These are phyloP conservation scores for Hoplodrina ambigua DNA, from an alignment of 2,888 invertebrate species.

Conservation along the genomic window DNA sequence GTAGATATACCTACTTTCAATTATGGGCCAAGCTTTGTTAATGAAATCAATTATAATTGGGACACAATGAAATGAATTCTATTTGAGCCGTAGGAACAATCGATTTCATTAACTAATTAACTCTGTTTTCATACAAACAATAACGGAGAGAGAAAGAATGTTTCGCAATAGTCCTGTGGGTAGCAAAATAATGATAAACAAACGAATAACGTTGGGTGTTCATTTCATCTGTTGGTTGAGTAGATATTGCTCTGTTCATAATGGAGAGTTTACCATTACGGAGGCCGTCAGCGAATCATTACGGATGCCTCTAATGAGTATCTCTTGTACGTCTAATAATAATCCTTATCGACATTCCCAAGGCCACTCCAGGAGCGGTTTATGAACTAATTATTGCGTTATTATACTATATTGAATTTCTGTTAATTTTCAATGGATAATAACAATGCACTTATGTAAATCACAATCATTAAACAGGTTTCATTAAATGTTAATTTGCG, in stretches of 20 bases:
- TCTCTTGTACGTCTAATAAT: constrained; percentile 70
- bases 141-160: constrained; percentile 42
- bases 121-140: constrained; percentile 68
- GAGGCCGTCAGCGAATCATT: constrained; percentile 72
- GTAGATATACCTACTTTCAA: constrained; percentile 88
- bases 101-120: constrained; percentile 78
- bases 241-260: constrained; percentile 71
- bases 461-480: constrained; percentile 38
- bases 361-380: constrained; percentile 28
- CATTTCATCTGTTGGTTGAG: constrained; percentile 64
- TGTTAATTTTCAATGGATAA: constrained; percentile 36
- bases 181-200: constrained; percentile 50
- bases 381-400: constrained; percentile 30
- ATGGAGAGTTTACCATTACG: constrained; percentile 69
- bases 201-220: constrained; percentile 57
- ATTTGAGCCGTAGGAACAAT: constrained; percentile 74
- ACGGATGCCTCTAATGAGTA: constrained; percentile 75
- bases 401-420: constrained; percentile 17
- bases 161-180: constrained; percentile 22
- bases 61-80: constrained; percentile 81
- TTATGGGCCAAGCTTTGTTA: constrained; percentile 88
- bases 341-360: constrained; percentile 57
- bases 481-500: constrained; percentile 51
- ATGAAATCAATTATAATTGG: constrained; percentile 89
- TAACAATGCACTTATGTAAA: constrained; percentile 40